Conservation (phyloP, 2,888 invertebrate genomes). For the Xanthia togata region DNA sequence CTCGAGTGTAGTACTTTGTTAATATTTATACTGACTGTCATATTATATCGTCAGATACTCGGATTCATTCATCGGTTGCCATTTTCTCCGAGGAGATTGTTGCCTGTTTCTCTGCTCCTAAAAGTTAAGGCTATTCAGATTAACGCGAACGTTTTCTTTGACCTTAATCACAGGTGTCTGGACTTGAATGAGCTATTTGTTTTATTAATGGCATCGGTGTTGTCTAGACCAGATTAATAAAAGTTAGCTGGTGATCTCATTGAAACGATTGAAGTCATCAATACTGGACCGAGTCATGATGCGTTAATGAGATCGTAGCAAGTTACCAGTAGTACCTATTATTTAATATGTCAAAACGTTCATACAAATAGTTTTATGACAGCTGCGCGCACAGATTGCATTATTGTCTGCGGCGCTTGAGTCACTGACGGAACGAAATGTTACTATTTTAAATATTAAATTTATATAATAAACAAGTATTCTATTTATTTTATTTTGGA, state of each 20-base stretch:
- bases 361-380: too few relatives aligned
- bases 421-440: too few relatives aligned
- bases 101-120: neutral
- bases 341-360: too few relatives aligned
- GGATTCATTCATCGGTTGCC: neutral
- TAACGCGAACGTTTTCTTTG: slow-evolving; percentile 14
- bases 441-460: too few relatives aligned
- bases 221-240: slow-evolving; percentile 29
- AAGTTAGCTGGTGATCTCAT: slow-evolving; percentile 26
- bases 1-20: too few relatives aligned
- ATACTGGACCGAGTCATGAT: neutral
- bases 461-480: too few relatives aligned
- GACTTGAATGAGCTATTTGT: slow-evolving; percentile 21
- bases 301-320: too few relatives aligned
- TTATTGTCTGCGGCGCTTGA: too few relatives aligned
- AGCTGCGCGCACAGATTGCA: too few relatives aligned
- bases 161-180: slow-evolving; percentile 44
- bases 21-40: neutral
- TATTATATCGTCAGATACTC: neutral
- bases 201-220: slow-evolving; percentile 33
- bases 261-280: neutral
- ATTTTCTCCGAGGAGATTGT: neutral
- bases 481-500: too few relatives aligned
- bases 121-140: slow-evolving; percentile 14
- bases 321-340: too few relatives aligned